These are phyloP conservation scores for Oryzias javanicus DNA, from an alignment of 2,113 vertebrate species.

Conservation along the genomic window DNA sequence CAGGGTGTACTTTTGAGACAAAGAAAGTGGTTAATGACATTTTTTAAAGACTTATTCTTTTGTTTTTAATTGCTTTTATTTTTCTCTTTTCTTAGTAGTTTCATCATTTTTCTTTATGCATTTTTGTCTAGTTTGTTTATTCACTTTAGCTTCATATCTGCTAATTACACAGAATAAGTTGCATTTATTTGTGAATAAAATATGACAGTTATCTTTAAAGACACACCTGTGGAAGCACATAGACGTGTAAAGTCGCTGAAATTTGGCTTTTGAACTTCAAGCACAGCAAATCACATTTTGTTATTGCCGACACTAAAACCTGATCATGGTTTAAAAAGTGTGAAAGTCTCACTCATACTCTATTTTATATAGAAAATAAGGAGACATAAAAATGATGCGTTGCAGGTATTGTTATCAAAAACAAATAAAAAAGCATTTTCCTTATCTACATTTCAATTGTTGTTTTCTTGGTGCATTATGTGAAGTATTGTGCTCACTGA, in stretches of 20 bases:
- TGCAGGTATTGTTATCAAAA: background rate
- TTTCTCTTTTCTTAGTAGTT: slow-evolving; percentile 48
- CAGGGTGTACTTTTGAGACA: slow-evolving; percentile 19
- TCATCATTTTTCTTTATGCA: slow-evolving; percentile 47
- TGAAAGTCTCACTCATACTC: slow-evolving; percentile 46
- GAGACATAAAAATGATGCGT: slow-evolving; percentile 20
- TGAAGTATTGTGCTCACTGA: too few species aligned
- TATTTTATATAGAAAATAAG: slow-evolving; percentile 32
- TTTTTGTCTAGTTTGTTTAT: slow-evolving; percentile 44
- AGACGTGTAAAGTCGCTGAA: slow-evolving; percentile 34
- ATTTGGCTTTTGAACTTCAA: slow-evolving; percentile 59
- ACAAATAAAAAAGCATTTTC: background rate
- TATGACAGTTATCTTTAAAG: slow-evolving; percentile 70
- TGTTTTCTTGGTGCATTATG: too few species aligned
- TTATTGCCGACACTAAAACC: slow-evolving; percentile 24
- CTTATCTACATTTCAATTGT: background rate
- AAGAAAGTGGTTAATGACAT: slow-evolving; percentile 48
- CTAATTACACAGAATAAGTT: slow-evolving; percentile 70
- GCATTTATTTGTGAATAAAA: slow-evolving; percentile 46
- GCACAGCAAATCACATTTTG: slow-evolving; percentile 59
- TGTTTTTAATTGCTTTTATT: slow-evolving; percentile 46
- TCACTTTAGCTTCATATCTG: slow-evolving; percentile 65
- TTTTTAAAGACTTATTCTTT: slow-evolving; percentile 39
- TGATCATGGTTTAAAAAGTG: slow-evolving; percentile 56
- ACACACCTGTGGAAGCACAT: slow-evolving; percentile 65